Conservation (phyloP, 2,797 vertebrate genomes). For the Malurus leucopterus region DNA sequence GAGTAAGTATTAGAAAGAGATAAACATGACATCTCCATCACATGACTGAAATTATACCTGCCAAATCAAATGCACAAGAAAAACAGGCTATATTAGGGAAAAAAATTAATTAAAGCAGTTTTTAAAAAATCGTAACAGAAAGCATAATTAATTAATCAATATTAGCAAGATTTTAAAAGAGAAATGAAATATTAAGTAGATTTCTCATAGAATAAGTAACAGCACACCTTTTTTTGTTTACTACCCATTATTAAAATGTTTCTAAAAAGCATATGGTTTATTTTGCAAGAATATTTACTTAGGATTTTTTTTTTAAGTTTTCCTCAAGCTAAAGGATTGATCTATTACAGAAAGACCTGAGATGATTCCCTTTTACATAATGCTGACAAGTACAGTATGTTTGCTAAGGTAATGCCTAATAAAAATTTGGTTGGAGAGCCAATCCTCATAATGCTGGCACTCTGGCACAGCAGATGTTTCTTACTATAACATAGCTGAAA, state of each 20-base stretch:
- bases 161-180: not conserved
- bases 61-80: not conserved
- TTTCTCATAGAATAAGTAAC: not conserved
- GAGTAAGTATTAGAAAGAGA: not conserved
- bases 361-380: not conserved
- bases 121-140: not conserved
- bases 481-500: not conserved
- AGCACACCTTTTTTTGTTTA: not conserved
- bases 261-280: not conserved
- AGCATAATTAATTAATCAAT: not conserved
- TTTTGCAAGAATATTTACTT: not conserved
- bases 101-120: not conserved
- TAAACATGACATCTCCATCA: not conserved
- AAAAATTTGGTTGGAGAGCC: not conserved
- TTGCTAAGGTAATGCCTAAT: not conserved
- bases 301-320: fast-evolving
- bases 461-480: conserved; percentile 8
- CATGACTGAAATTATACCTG: not conserved
- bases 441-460: not conserved
- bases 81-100: not conserved
- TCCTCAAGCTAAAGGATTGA: not conserved
- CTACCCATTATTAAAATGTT: not conserved
- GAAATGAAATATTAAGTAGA: not conserved
- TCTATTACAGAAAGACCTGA: not conserved
- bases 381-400: not conserved